These are phyloP conservation scores for Cynopterus sphinx DNA, from an alignment of 2,797 vertebrate genomes.

Conservation along the genomic window DNA sequence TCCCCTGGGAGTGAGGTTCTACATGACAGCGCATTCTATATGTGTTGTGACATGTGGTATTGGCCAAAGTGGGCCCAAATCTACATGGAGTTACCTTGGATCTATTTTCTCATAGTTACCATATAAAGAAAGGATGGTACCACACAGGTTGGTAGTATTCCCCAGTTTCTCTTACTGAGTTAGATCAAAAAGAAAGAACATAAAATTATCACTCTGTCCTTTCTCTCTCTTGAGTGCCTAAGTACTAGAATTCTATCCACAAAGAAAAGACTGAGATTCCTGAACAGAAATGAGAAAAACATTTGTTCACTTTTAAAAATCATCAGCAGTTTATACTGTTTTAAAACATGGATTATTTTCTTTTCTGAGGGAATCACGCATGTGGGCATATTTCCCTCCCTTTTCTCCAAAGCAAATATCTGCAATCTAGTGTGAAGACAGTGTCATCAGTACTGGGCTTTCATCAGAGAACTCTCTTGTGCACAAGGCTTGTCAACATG, in stretches of 20 bases:
- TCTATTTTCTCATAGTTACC: not conserved
- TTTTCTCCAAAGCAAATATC: not conserved
- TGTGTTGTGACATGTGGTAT: not conserved
- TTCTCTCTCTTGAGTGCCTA: not conserved
- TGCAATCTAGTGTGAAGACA: not conserved
- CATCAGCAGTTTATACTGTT: not conserved
- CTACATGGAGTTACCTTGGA: not conserved
- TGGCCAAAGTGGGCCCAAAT: not conserved
- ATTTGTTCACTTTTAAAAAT: not conserved
- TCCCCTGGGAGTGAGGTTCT: not conserved
- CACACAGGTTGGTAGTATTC: not conserved
- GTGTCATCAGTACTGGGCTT: not conserved
- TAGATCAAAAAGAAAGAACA: constrained; percentile 9
- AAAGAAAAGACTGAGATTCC: not conserved
- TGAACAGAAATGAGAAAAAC: not conserved
- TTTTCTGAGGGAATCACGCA: not conserved
- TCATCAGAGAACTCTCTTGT: not conserved
- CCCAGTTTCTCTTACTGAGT: not conserved
- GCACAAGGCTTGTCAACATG: not conserved
- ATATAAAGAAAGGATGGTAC: not conserved
- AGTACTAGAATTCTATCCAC: not conserved
- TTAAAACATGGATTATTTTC: not conserved
- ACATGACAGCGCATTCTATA: not conserved
- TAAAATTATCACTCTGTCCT: not conserved
- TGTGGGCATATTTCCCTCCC: not conserved